Evolutionary conservation across 2,113 vertebrate genomes (phyloP).

Genomic region (Enhydra lutris): DNA sequence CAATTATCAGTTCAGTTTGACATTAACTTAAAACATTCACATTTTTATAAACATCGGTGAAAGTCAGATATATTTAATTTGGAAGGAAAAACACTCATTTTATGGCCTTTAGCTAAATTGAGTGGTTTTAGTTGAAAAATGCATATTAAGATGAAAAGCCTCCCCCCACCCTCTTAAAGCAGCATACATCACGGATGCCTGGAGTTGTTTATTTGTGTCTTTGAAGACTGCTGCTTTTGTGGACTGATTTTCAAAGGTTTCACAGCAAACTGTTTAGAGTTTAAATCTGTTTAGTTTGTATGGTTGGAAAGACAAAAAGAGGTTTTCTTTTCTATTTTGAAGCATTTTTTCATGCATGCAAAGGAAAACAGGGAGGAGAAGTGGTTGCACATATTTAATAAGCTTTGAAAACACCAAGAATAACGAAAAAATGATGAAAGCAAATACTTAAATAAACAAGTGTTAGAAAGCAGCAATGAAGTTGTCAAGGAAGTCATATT

Average conservation of each 20-base stretch:
- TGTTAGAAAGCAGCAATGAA: not conserved
- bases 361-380: not conserved
- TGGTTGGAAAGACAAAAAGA: not conserved
- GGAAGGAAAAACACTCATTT: not conserved
- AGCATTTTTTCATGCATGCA: not conserved
- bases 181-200: not conserved
- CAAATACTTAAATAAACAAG: not conserved
- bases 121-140: not conserved
- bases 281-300: not conserved
- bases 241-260: constrained; percentile 30
- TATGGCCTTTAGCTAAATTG: not conserved
- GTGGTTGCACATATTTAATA: not conserved
- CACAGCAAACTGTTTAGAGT: not conserved
- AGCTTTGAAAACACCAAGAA: not conserved
- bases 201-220: not conserved
- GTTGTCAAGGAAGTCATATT: not conserved
- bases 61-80: not conserved
- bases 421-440: not conserved
- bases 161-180: not conserved
- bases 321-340: not conserved
- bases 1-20: not conserved
- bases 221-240: not conserved
- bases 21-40: not conserved
- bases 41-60: not conserved
- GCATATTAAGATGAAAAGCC: not conserved